phyloP scores from a whole-genome alignment of 2,113 vertebrate genomes.

The Vicugna pacos region DNA sequence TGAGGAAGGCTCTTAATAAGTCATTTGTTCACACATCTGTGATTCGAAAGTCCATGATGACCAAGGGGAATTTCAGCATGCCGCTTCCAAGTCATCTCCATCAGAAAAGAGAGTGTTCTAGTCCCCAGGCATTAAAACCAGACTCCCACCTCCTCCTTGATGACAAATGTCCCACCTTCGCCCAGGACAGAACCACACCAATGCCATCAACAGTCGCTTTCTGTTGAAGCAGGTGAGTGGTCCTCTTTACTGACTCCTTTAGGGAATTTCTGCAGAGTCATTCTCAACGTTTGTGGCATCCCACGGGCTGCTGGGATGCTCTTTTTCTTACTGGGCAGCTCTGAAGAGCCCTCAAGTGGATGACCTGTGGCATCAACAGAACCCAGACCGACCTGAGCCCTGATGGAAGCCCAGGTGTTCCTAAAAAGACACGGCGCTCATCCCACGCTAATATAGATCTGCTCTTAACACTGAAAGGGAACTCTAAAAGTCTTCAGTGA shows the following conservation, averaged over 20 bases:
- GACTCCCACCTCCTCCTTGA: not conserved
- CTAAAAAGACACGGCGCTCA: fast-evolving
- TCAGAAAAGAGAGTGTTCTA: not conserved
- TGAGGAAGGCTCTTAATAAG: not conserved
- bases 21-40: fast-evolving
- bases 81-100: fast-evolving
- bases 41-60: not conserved
- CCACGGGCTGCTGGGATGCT: not conserved
- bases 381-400: not conserved
- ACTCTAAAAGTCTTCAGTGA: not conserved
- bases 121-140: not conserved
- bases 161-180: too few relatives aligned
- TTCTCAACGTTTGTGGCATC: not conserved
- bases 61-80: too few relatives aligned
- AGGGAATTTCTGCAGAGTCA: not conserved
- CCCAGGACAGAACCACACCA: too few relatives aligned
- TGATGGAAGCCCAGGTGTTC: fast-evolving
- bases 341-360: not conserved
- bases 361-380: not conserved
- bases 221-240: not conserved
- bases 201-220: too few relatives aligned
- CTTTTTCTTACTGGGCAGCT: too few relatives aligned
- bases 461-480: not conserved
- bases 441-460: not conserved
- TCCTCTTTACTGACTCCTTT: too few relatives aligned